phyloP scores from a whole-genome alignment of 2,797 vertebrate genomes.

The Onychomys arenicola region DNA sequence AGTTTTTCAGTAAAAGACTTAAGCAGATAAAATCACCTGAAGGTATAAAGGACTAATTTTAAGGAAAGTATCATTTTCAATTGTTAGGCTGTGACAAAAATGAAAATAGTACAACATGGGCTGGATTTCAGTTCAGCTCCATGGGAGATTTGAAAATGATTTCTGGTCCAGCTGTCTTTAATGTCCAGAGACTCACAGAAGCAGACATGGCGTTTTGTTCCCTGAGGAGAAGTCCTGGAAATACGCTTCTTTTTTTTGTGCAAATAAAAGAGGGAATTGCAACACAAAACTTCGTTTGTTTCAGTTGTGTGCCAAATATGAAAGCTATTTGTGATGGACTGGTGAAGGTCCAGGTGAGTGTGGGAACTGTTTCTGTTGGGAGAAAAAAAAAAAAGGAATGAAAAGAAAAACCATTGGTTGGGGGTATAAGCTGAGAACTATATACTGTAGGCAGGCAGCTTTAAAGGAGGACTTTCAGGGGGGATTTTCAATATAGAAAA shows the following conservation, averaged over 20 bases:
- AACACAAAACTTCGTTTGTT: not conserved
- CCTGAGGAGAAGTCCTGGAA: not conserved
- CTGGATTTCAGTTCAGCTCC: constrained; percentile 31
- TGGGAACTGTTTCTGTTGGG: constrained; percentile 71
- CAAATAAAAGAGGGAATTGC: not conserved
- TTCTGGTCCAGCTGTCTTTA: constrained; percentile 20
- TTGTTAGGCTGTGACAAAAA: constrained; percentile 16
- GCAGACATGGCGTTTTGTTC: not conserved
- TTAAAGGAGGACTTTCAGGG: constrained; percentile 14
- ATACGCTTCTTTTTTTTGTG: not conserved
- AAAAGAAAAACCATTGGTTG: constrained; percentile 53
- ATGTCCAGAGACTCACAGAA: constrained; percentile 12
- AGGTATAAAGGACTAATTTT: constrained; percentile 53
- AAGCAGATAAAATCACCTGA: constrained; percentile 35
- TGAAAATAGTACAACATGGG: constrained; percentile 43
- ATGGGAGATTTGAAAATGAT: constrained; percentile 27
- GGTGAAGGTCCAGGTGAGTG: not conserved
- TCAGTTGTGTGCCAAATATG: not conserved
- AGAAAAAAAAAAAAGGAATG: not conserved
- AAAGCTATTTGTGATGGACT: not conserved
- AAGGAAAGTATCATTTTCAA: constrained; percentile 2
- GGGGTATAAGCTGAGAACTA: constrained; percentile 39
- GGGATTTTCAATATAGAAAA: constrained; percentile 48
- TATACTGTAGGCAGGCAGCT: fast-evolving
- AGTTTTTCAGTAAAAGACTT: constrained; percentile 47